These are phyloP conservation scores for Raja brachyura DNA, from an alignment of 2,113 vertebrate species.

Conservation along the genomic window DNA sequence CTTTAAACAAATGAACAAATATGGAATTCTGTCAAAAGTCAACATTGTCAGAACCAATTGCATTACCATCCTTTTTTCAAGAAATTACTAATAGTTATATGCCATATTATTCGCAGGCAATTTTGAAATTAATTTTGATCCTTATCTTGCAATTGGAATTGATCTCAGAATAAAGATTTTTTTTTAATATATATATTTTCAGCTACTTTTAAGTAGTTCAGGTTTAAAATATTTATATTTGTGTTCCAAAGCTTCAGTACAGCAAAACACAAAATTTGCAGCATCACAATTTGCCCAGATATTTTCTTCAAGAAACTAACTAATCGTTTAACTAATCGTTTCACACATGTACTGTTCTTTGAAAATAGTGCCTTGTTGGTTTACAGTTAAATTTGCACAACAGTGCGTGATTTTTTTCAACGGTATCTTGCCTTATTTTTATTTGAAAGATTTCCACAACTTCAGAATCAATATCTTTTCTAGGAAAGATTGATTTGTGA, in stretches of 20 bases:
- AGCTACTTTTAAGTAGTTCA: not conserved
- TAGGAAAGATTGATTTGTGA: not conserved
- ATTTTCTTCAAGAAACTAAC: not conserved
- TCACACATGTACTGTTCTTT: not conserved
- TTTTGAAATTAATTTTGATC: not conserved
- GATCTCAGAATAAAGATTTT: not conserved
- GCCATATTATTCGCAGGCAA: not conserved
- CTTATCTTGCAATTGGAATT: not conserved
- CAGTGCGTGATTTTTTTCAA: not conserved
- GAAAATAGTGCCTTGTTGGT: constrained; percentile 31
- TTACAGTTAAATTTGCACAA: constrained; percentile 21
- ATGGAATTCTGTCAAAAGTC: not conserved
- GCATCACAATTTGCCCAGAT: not conserved
- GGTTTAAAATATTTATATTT: not conserved
- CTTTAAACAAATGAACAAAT: not conserved
- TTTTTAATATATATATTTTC: not conserved
- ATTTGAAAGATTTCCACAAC: not conserved
- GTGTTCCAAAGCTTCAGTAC: not conserved
- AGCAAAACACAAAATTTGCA: not conserved
- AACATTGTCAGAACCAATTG: not conserved
- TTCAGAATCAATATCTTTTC: constrained; percentile 19
- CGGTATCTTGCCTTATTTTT: not conserved
- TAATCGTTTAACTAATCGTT: not conserved
- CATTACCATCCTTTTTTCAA: not conserved
- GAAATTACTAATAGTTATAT: not conserved